These are phyloP conservation scores for Polymixis lichenea DNA, from an alignment of 2,888 invertebrate species.

Conservation along the genomic window DNA sequence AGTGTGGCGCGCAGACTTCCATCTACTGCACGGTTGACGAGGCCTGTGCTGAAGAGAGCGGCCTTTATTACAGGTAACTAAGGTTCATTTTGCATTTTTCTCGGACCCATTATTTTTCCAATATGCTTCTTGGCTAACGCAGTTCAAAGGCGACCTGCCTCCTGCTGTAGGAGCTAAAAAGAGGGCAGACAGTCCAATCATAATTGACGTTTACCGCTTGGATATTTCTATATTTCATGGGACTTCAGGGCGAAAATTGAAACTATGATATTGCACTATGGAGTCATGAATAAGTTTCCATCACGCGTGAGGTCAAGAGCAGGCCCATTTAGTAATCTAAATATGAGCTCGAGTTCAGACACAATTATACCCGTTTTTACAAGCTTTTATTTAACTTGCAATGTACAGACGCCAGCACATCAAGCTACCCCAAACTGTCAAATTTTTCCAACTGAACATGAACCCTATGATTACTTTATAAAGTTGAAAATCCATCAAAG, in stretches of 20 bases:
- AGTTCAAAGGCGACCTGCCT: not conserved
- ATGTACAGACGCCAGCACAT: too few relatives aligned
- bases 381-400: too few relatives aligned
- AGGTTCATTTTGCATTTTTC: not conserved
- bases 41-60: slow-evolving; percentile 89
- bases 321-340: too few relatives aligned
- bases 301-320: too few relatives aligned
- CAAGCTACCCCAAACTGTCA: too few relatives aligned
- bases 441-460: too few relatives aligned
- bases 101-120: not conserved
- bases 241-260: not conserved
- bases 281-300: not conserved
- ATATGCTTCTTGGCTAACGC: not conserved
- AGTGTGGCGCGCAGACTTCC: slow-evolving; percentile 94
- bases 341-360: too few relatives aligned
- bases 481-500: too few relatives aligned
- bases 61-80: slow-evolving; percentile 86
- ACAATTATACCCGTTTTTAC: too few relatives aligned
- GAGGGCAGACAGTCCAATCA: not conserved
- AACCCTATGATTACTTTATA: too few relatives aligned
- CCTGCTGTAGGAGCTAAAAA: not conserved
- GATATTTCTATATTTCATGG: not conserved
- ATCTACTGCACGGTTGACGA: slow-evolving; percentile 93
- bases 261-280: not conserved
- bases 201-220: not conserved